Conservation (phyloP, 2,113 vertebrate genomes). For the Ophthalmolycus amberensis region DNA sequence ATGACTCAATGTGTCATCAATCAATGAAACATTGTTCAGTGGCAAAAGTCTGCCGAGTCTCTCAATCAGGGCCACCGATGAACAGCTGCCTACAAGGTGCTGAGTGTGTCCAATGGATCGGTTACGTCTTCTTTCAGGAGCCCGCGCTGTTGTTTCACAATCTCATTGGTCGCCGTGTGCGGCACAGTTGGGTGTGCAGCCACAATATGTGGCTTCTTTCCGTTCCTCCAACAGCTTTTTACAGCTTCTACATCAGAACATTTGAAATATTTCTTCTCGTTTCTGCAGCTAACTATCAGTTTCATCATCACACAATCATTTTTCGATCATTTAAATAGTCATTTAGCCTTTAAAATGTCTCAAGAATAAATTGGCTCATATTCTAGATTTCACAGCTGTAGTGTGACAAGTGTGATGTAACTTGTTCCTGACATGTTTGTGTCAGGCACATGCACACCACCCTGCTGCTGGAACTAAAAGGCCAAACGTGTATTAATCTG, state of each 20-base stretch:
- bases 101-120: no score
- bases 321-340: not conserved
- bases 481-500: not conserved
- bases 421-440: not conserved
- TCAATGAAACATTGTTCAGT: no score
- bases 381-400: not conserved
- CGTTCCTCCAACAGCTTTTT: not conserved
- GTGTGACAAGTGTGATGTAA: not conserved
- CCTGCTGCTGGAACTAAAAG: not conserved
- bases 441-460: not conserved
- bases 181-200: not conserved
- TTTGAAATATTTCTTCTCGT: not conserved
- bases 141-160: not conserved
- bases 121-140: no score
- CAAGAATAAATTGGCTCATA: not conserved
- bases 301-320: not conserved
- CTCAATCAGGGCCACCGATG: no score
- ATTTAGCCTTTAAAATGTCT: no score
- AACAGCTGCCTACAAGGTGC: no score
- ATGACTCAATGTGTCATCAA: no score
- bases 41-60: no score
- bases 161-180: not conserved
- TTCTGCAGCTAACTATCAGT: not conserved
- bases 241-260: not conserved
- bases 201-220: not conserved